phyloP scores from a whole-genome alignment of 2,113 vertebrate species.

The Dromaius novaehollandiae region DNA sequence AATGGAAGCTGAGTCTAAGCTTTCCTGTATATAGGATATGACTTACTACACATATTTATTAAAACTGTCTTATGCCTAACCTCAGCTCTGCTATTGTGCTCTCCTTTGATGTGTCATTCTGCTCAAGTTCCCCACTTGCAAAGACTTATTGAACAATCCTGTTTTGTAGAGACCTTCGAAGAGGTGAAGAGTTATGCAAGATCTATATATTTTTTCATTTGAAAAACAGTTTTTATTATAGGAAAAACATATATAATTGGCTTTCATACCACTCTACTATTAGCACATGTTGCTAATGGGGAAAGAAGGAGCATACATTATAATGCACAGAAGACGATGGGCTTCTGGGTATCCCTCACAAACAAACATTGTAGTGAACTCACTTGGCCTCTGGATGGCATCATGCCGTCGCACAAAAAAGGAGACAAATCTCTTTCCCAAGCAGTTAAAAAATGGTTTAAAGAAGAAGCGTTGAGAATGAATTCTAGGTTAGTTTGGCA shows the following conservation, averaged over 20 bases:
- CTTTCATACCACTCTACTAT: not conserved
- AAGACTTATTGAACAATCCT: not conserved
- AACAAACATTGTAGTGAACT: conserved; percentile 6
- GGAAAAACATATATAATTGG: not conserved
- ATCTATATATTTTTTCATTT: not conserved
- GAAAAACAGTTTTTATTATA: not conserved
- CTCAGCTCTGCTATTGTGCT: not conserved
- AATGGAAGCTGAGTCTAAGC: not conserved
- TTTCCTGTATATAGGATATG: not conserved
- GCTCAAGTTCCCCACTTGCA: not conserved
- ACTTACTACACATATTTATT: not conserved
- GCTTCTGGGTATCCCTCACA: not conserved
- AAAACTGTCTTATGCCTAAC: not conserved
- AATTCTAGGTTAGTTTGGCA: not conserved
- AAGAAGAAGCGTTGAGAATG: not conserved
- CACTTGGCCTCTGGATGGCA: conserved; percentile 62
- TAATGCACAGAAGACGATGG: not conserved
- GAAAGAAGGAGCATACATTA: not conserved
- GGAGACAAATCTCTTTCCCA: not conserved
- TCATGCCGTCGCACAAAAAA: not conserved
- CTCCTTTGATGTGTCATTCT: not conserved
- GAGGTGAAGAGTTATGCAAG: not conserved
- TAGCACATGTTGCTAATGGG: not conserved
- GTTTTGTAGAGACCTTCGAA: not conserved
- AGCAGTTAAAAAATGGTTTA: conserved; percentile 28